Percentiles rank a stretch among this genome's conserved stretches.
These are phyloP conservation scores for Cheilosia impressa DNA, from an alignment of 2,888 invertebrate genomes.

Conservation along the genomic window DNA sequence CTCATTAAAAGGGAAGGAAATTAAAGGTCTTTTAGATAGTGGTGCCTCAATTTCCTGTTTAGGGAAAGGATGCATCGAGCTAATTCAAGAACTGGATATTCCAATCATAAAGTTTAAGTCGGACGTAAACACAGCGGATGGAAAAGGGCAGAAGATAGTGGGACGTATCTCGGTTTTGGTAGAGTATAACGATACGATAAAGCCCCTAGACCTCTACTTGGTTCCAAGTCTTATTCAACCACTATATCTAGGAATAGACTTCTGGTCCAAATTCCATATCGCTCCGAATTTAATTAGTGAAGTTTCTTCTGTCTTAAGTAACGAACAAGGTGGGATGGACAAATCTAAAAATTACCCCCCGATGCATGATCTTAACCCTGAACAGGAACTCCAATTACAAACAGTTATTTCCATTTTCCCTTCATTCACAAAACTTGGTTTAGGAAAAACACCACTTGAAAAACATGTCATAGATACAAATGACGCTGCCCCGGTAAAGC, in stretches of 20 bases:
- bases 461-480: too few species aligned
- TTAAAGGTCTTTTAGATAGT: constrained; percentile 11
- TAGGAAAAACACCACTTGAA: too few species aligned
- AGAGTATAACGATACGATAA: neutral
- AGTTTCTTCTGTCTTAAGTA: too few species aligned
- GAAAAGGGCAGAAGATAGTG: constrained; percentile 17
- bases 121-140: constrained; percentile 21
- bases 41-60: constrained; percentile 28
- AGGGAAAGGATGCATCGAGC: constrained; percentile 10
- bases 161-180: constrained; percentile 6
- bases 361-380: neutral
- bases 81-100: constrained; percentile 7
- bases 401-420: neutral
- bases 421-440: too few species aligned
- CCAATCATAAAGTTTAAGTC: constrained; percentile 1
- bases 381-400: neutral
- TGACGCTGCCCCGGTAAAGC: too few species aligned
- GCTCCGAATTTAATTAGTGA: too few species aligned
- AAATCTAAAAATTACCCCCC: neutral
- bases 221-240: too few species aligned
- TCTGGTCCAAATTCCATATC: too few species aligned
- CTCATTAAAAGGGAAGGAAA: neutral
- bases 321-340: neutral
- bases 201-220: neutral
- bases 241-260: too few species aligned